These are phyloP conservation scores for Dyspetes luteomarginatus DNA, from an alignment of 2,888 invertebrate species.

Conservation along the genomic window DNA sequence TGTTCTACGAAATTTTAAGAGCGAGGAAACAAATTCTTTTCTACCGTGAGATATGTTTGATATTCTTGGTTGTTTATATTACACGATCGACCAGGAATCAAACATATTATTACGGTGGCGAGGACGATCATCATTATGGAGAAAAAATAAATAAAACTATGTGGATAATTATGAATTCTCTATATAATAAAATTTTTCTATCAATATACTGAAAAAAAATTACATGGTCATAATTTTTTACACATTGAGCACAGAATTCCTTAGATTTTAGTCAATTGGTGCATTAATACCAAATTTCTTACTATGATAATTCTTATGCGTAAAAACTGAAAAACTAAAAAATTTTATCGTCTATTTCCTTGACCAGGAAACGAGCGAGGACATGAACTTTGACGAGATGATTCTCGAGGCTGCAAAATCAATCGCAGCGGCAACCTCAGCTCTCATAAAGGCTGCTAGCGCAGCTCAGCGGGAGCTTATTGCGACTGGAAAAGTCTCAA, in stretches of 20 bases:
- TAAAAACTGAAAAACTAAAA: not conserved
- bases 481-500: constrained; percentile 93
- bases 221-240: not conserved
- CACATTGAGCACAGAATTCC: no score
- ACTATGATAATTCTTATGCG: not conserved
- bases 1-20: not conserved
- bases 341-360: not conserved
- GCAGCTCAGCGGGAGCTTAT: constrained; percentile 98
- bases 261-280: no score
- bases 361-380: constrained; percentile 93
- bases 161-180: not conserved
- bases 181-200: not conserved
- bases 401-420: constrained; percentile 99
- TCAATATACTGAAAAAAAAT: not conserved
- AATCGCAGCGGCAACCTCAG: constrained; percentile 98
- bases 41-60: constrained; percentile 99
- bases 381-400: constrained; percentile 99
- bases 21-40: constrained; percentile 53
- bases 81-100: constrained; percentile 97
- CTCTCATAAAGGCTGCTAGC: constrained; percentile 97
- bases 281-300: no score
- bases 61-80: constrained; percentile 99
- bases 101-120: constrained; percentile 98
- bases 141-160: constrained; percentile 16
- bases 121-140: constrained; percentile 64